Evolutionary conservation across 2,113 vertebrate genomes (phyloP), one percentile per base, ranked within the genome.

Genomic region (Xenopus borealis): DNA sequence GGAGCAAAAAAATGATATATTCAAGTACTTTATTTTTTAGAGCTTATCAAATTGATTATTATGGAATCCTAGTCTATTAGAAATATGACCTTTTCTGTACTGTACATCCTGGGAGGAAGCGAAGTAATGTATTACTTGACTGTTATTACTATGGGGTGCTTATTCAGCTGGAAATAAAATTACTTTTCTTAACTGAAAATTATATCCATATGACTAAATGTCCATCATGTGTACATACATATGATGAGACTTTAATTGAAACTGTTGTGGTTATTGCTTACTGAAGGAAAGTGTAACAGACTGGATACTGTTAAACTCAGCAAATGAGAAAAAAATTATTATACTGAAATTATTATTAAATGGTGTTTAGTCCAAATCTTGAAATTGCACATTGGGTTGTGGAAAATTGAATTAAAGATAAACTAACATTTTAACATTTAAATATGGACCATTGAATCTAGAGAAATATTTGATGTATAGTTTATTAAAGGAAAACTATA

Each of bases 41-140:
- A 87, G 88, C 90, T 92, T 91, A 89, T 86, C 89, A 88, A 92
- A 91, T 89, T 90, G 90, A 92, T 93, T 90, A 92, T 86, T 82
- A 81, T 78, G 79, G 83, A 91, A 86, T 85, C 89, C 88, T 91
- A 91, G 91, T 86, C 90, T 91, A 94, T 94, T 94, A 94, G 91
- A 93, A 92, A 86, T 85, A 84, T 93, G 92, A 94, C 93, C 92
- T 94, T 95, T 94, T 70, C 33, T 83, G 77, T 85, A 88, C 87
- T 86, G 83, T 88, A 86, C 77, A 83, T 77, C 72, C 85, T 88
- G 92, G 90, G 33, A 77, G 20, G 85, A 83, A 86, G 86, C 87
- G 89, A 89, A 88, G 88, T 86, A 90, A 92, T 88, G 91, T 88
- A 91, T 87, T 83, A 84, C 89, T 90, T 88, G 88, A 90, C 87